Evolutionary conservation across 2,113 vertebrate species (phyloP).

Genomic region (Psilopsiagon aurifrons): DNA sequence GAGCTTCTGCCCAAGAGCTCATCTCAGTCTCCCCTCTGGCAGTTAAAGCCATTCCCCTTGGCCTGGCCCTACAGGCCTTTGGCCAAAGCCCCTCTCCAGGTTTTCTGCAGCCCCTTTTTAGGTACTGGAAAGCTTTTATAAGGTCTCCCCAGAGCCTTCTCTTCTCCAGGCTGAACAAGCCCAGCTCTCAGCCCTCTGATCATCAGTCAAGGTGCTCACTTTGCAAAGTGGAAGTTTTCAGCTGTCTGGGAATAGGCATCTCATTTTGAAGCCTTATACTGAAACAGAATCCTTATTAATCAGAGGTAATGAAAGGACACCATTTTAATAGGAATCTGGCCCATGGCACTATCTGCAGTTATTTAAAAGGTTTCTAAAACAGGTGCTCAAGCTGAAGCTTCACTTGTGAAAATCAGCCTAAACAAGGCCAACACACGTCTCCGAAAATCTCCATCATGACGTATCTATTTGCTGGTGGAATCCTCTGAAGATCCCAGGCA

Average conservation of each 20-base stretch:
- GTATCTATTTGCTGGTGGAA: neutral
- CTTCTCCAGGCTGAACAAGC: neutral
- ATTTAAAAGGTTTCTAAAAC: neutral
- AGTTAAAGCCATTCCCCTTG: neutral
- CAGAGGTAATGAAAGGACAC: neutral
- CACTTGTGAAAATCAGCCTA: neutral
- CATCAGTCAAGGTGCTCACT: neutral
- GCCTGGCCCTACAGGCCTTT: neutral
- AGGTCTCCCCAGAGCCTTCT: neutral
- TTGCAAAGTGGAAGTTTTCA: neutral
- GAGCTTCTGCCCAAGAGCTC: too few relatives aligned
- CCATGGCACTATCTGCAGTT: neutral
- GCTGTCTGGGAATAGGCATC: neutral
- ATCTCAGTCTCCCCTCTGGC: neutral
- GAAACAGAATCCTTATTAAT: neutral
- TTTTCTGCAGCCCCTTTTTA: neutral
- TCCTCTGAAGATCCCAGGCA: neutral
- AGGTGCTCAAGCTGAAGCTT: neutral
- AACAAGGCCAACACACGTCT: fast-evolving
- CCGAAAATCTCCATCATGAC: neutral
- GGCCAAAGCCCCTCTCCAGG: neutral
- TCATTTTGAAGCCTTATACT: neutral
- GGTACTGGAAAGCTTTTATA: neutral
- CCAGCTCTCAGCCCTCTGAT: neutral
- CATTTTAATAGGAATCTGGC: neutral